Conservation (phyloP, 1,140 invertebrate genomes). For the Zaprionus gabonicus region DNA sequence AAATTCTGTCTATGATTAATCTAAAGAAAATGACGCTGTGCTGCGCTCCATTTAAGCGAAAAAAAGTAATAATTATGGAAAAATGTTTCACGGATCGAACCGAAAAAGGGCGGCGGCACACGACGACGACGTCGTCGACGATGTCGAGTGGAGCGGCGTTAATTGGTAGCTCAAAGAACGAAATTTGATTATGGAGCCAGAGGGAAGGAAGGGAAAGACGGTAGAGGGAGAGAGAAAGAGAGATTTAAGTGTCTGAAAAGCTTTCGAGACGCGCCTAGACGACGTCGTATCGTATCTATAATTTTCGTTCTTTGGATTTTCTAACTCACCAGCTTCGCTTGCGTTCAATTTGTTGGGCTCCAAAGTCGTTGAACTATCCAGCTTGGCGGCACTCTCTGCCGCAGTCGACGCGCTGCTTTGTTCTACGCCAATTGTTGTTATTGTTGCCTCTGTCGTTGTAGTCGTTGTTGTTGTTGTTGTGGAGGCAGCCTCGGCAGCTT, state of each 20-base stretch:
- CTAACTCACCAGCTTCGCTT: slow-evolving; percentile 73
- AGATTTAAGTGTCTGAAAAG: slow-evolving; percentile 74
- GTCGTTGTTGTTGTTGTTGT: slow-evolving; percentile 38
- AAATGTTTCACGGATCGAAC: slow-evolving; percentile 65
- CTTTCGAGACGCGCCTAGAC: slow-evolving; percentile 48
- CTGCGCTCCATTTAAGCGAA: slow-evolving; percentile 73
- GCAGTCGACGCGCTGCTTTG: slow-evolving; percentile 56
- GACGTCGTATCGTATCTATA: slow-evolving; percentile 63
- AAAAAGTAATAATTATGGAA: slow-evolving; percentile 68
- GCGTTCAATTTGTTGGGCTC: slow-evolving; percentile 65
- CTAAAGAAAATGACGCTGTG: slow-evolving; percentile 44
- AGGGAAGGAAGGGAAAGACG: background rate
- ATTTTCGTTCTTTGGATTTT: slow-evolving; percentile 68
- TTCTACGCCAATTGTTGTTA: slow-evolving; percentile 69
- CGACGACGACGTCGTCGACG: slow-evolving; percentile 8
- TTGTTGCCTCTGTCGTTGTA: slow-evolving; percentile 27
- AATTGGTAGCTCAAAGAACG: slow-evolving; percentile 71
- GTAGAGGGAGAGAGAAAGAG: slow-evolving; percentile 16
- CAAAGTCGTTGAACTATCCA: slow-evolving; percentile 77
- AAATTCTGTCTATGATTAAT: slow-evolving; percentile 71
- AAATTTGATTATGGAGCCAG: slow-evolving; percentile 66
- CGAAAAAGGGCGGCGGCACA: slow-evolving; percentile 56
- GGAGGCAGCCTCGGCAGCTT: slow-evolving; percentile 32
- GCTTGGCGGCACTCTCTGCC: slow-evolving; percentile 28
- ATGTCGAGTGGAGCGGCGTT: slow-evolving; percentile 51